These are phyloP conservation scores for Orchesella flavescens DNA, from an alignment of 2,888 invertebrate genomes.

Conservation along the genomic window DNA sequence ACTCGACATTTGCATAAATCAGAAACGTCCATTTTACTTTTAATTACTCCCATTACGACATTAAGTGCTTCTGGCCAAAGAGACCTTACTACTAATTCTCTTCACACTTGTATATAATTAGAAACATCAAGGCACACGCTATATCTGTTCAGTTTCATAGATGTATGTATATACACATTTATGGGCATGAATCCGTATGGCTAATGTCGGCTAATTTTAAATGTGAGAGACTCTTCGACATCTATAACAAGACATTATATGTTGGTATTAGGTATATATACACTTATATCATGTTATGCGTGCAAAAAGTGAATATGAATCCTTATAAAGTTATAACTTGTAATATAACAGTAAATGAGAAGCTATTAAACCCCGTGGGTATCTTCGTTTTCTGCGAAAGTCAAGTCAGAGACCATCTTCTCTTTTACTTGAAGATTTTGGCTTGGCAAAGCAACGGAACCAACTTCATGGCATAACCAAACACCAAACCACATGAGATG, in stretches of 20 bases:
- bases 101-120: background rate
- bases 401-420: constrained; percentile 29
- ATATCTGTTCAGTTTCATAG: too few species aligned
- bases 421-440: constrained; percentile 30
- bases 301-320: too few species aligned
- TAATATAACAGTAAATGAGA: constrained; percentile 2
- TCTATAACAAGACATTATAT: too few species aligned
- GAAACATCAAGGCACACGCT: background rate
- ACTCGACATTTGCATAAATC: constrained; percentile 55
- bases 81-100: background rate
- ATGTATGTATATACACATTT: too few species aligned
- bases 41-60: constrained; percentile 60
- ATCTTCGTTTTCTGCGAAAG: background rate
- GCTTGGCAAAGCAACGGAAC: background rate
- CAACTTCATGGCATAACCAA: background rate
- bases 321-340: too few species aligned
- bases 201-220: too few species aligned
- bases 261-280: too few species aligned
- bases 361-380: constrained; percentile 33
- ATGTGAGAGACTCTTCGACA: too few species aligned
- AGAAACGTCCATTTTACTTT: constrained; percentile 54
- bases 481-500: background rate
- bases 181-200: too few species aligned
- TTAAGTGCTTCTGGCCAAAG: constrained; percentile 46
- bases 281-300: too few species aligned